phyloP scores from a whole-genome alignment of 2,797 vertebrate species.

The Naso thynnoides region DNA sequence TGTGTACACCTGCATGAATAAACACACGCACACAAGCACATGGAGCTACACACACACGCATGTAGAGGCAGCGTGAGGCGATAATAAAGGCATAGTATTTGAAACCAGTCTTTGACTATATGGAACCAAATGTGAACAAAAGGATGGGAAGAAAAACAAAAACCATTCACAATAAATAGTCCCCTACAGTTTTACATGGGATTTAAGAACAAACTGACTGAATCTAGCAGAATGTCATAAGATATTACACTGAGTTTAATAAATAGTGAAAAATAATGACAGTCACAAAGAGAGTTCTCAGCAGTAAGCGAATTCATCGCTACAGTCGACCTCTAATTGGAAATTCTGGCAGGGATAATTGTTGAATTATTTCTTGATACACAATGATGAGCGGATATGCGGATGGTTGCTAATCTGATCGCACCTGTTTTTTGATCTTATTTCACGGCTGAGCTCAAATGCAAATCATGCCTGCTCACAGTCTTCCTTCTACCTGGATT shows the following conservation, averaged over 20 bases:
- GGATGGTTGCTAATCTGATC: conserved; percentile 48
- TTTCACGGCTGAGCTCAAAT: conserved; percentile 46
- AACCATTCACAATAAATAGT: conserved; percentile 19
- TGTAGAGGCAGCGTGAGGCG: conserved; percentile 14
- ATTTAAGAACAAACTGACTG: conserved; percentile 28
- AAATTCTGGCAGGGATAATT: conserved; percentile 40
- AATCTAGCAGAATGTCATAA: conserved; percentile 2
- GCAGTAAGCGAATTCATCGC: conserved; percentile 17
- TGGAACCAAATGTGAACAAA: conserved; percentile 45
- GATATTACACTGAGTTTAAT: conserved; percentile 20
- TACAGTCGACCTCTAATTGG: conserved; percentile 30
- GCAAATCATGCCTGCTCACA: conserved; percentile 6
- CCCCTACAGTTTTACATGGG: conserved; percentile 22
- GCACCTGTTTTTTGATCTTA: conserved; percentile 38
- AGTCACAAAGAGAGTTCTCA: conserved; percentile 21
- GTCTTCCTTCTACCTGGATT: background rate
- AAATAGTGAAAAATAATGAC: conserved; percentile 17
- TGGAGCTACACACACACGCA: conserved; percentile 17
- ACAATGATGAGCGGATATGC: conserved; percentile 44
- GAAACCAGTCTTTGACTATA: conserved; percentile 54
- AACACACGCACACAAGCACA: conserved; percentile 37
- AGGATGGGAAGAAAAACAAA: conserved; percentile 8
- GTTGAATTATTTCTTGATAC: conserved; percentile 43
- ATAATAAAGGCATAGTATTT: conserved; percentile 48
- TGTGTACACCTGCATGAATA: conserved; percentile 67